Base-by-base conservation (phyloP, 2,888 invertebrate genomes). In the Euzophera pinguis region DNA sequence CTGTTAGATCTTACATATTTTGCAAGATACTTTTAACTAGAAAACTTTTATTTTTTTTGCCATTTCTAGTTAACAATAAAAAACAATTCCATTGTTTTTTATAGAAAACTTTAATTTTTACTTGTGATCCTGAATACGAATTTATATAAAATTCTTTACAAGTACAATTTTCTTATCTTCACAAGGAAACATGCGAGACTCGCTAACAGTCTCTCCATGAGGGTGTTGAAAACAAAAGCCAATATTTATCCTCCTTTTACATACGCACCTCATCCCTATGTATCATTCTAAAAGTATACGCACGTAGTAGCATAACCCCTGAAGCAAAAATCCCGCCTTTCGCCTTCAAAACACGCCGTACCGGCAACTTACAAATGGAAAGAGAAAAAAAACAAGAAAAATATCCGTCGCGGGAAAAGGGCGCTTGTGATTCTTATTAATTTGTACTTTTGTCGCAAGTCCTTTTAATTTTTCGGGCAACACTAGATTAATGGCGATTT, bases 401-500 rank as follows among this genome's bases (percentile, higher is more conserved):
- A 47, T 41, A 32, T 12, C 17, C 42, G 50, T 43, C 45, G 13
- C 39, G 29, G 14, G 14, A 13, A 50, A 50, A 50, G 38, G 8
- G 35, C 43, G 71, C 71, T 65, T 53, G 74, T 74, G 75, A 79
- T 81, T 79, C 74, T 80, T 81, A 79, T 78, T 82, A 79, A 81
- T 83, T 83, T 78, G 70, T 75, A 75, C 75, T 73, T 75, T 73
- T 74, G 73, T 75, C 70, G 62, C 60, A 42, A 59, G 65, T 66
- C 67, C 70, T 75, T 78, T 77, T 79, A 78, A 80, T 82, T 77
- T 79, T 65, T 65, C 64, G 65, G 61, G 71, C 71, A 81, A 77
- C 82, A 75, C 65, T 71, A 75, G 78, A 82, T 83, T 82, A 83
- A 83, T 78, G 75, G 70, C 60, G 66, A 60, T 67, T 73, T 64